phyloP scores from a whole-genome alignment of 1,140 invertebrate species.

The Piezodorus guildinii region DNA sequence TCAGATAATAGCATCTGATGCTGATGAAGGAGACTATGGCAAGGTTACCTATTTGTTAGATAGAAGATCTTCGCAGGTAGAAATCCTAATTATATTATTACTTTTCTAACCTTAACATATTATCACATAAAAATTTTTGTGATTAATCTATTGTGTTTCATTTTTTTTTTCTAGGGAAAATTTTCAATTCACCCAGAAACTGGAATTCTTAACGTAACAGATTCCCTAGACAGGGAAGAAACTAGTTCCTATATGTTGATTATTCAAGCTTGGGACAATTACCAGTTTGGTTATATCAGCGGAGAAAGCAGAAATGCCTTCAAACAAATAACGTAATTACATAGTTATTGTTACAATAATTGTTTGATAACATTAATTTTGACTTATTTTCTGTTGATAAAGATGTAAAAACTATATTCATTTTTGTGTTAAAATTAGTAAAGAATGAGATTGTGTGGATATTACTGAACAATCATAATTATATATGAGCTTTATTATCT shows the following conservation, averaged over 20 bases:
- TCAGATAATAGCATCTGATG: slow-evolving; percentile 63
- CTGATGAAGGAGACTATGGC: slow-evolving; percentile 78
- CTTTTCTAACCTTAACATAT: neutral
- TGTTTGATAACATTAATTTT: too few species aligned
- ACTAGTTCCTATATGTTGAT: slow-evolving; percentile 64
- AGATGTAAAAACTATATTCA: too few species aligned
- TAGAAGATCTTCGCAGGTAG: slow-evolving; percentile 64
- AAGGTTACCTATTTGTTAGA: slow-evolving; percentile 83
- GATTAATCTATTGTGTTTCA: neutral
- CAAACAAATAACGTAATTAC: slow-evolving; percentile 68
- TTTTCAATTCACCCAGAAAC: slow-evolving; percentile 77
- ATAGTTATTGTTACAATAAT: too few species aligned
- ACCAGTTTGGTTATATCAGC: slow-evolving; percentile 79
- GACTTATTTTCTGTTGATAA: too few species aligned
- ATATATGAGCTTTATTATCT: too few species aligned
- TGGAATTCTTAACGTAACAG: slow-evolving; percentile 65
- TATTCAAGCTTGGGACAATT: slow-evolving; percentile 89
- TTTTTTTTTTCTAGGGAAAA: slow-evolving; percentile 45
- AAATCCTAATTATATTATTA: neutral
- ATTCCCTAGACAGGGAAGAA: slow-evolving; percentile 70
- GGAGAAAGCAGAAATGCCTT: slow-evolving; percentile 85
- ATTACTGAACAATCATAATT: too few species aligned
- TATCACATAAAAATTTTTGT: neutral
- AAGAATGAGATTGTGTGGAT: too few species aligned
- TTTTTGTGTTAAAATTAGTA: too few species aligned